Conservation (phyloP, 2,888 invertebrate species). For the Galerucella calmariensis region DNA sequence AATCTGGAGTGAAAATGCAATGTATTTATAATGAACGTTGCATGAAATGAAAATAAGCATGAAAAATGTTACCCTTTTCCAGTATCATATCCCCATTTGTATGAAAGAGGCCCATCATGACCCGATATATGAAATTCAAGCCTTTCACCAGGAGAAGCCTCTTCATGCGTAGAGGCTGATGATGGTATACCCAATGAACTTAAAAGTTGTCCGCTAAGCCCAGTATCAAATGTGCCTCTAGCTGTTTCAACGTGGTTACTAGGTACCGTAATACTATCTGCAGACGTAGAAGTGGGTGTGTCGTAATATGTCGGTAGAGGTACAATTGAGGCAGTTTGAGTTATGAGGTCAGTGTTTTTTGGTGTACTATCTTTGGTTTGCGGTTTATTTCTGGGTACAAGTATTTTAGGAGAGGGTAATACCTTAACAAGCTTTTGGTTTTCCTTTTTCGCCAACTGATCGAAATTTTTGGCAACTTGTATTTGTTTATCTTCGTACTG, state of each 20-base stretch:
- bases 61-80: conserved; percentile 76
- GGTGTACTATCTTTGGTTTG: conserved; percentile 3
- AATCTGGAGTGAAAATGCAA: not conserved
- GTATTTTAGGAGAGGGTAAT: conserved; percentile 8
- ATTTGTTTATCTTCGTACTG: conserved; percentile 58
- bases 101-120: conserved; percentile 83
- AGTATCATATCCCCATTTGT: conserved; percentile 86
- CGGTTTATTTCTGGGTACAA: not conserved
- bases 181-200: conserved; percentile 54
- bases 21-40: not conserved
- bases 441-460: conserved; percentile 67
- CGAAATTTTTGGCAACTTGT: conserved; percentile 58
- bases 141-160: conserved; percentile 64
- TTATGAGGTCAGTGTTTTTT: not conserved
- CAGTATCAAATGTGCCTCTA: conserved; percentile 41
- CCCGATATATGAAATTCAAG: conserved; percentile 85
- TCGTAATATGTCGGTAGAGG: not conserved
- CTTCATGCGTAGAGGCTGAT: conserved; percentile 45
- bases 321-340: not conserved
- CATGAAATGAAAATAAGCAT: conserved; percentile 29
- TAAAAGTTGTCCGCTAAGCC: conserved; percentile 54
- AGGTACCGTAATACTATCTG: conserved; percentile 33
- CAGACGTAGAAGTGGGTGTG: not conserved
- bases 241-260: conserved; percentile 38
- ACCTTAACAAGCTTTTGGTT: conserved; percentile 65